Evolutionary conservation across 37 sponge, comb jelly and placozoan genomes (phyloP).

Genomic region (Spongilla lacustris): DNA sequence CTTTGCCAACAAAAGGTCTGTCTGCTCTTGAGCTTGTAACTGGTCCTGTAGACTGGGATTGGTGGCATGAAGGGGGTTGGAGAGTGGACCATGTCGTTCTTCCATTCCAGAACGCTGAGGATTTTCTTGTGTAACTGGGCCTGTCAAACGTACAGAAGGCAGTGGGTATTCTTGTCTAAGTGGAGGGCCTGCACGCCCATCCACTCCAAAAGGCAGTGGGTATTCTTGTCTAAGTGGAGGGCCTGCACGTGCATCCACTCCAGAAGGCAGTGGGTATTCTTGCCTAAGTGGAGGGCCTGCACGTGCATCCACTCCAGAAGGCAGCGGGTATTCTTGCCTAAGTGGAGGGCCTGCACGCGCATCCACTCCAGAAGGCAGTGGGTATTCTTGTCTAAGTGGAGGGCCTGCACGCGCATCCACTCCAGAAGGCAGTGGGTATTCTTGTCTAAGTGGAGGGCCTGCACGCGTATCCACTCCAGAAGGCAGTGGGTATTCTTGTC

Average conservation of each 20-base stretch:
- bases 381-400: neutral
- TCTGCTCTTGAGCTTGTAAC: neutral
- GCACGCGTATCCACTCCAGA: neutral
- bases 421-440: neutral
- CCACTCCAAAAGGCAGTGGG: neutral
- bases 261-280: neutral
- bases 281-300: neutral
- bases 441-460: neutral
- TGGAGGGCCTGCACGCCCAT: neutral
- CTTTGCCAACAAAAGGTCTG: neutral
- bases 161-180: neutral
- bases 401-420: neutral
- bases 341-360: neutral
- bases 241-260: neutral
- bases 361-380: neutral
- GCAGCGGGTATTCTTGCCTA: neutral
- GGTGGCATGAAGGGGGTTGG: too few species aligned
- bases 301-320: neutral
- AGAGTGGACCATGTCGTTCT: too few species aligned
- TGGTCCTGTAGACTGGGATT: neutral
- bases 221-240: neutral
- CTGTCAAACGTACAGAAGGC: neutral
- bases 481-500: neutral
- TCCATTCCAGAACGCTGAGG: neutral
- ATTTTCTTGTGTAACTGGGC: too few species aligned